Percentiles rank a stretch among this genome's conserved stretches.
Evolutionary conservation across 2,888 invertebrate genomes (phyloP).

Genomic region (Sphaerophoria taeniata): DNA sequence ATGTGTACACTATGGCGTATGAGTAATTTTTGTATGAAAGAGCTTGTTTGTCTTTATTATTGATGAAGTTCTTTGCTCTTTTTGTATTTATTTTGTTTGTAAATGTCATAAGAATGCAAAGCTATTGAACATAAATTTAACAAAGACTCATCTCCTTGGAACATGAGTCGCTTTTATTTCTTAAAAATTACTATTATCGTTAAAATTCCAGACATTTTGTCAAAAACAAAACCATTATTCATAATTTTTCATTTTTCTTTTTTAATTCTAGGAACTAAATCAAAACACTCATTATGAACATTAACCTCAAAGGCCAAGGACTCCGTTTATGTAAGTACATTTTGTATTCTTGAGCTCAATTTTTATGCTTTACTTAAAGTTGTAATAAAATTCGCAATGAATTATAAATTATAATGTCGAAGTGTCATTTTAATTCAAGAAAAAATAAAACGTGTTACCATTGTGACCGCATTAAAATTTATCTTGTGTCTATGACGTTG

Average conservation of each 20-base stretch:
- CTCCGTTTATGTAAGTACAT: conserved; percentile 64
- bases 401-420: background rate
- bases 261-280: conserved; percentile 48
- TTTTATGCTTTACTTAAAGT: background rate
- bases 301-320: conserved; percentile 71
- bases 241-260: conserved; percentile 1
- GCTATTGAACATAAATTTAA: too few relatives aligned
- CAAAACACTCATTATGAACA: conserved; percentile 54
- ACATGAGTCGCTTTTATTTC: too few relatives aligned
- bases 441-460: too few relatives aligned
- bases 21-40: conserved; percentile 9
- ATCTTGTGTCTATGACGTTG: too few relatives aligned
- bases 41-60: background rate
- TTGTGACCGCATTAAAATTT: too few relatives aligned
- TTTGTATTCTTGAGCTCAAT: conserved; percentile 7
- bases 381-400: background rate
- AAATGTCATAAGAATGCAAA: too few relatives aligned
- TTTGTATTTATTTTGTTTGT: background rate
- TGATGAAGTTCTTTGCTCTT: too few relatives aligned
- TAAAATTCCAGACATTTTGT: background rate
- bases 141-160: too few relatives aligned
- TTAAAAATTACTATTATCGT: too few relatives aligned
- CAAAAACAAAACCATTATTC: background rate
- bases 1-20: conserved; percentile 49
- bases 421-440: background rate